Base-by-base conservation (phyloP, 2,888 invertebrate genomes). In the Cheilosia vulpina region DNA sequence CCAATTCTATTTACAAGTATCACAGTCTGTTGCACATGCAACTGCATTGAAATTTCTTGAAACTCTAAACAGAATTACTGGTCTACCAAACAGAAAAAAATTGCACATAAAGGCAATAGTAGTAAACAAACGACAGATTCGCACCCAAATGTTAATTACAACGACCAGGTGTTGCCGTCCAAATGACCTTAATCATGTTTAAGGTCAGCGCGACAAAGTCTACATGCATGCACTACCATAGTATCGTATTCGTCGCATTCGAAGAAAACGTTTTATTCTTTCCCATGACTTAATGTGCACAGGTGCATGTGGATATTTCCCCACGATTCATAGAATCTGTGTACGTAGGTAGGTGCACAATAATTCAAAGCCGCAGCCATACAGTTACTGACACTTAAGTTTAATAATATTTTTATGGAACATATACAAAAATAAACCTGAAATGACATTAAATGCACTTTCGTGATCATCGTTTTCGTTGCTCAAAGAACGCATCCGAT, bases 121-220 rank as follows among this genome's bases (percentile, higher is more conserved):
- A 43, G 52, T 73, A 83, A 72, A 78, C 79, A 78, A 68, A 60
- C 53, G 60, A 38, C 60, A 47, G 79, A 60, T 71, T 84, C 47
- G 79, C 79, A 84, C 80, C 63, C 57, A 38, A 17, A 19, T 75
- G 73, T 57, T 83, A 78, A 83, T 78, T 68, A 69, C 60, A 38
- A 13, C 38, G 24, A 55, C 66, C 79, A 80, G 84, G 84, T 84
- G 75, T 75, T 78, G 62, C 78, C 68, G 79, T 63, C 60, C 43
- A 45, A 60, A 47, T 76, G 84, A 84, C 84, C 84, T 84, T 84
- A 75, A 63, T 79, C 75, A 71, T 80, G 60, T 65, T 53, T 71
- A 84, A 84, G 84, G 84, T 84, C 80, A 84, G 79, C 65, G 21
- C 24, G 69, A 84, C 47, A 53, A 31, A 80, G 65, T 79, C 75